Evolutionary conservation across 2,888 invertebrate species (phyloP), one percentile per base, ranked within the genome.

Genomic region (Drosophila meridionalis): DNA sequence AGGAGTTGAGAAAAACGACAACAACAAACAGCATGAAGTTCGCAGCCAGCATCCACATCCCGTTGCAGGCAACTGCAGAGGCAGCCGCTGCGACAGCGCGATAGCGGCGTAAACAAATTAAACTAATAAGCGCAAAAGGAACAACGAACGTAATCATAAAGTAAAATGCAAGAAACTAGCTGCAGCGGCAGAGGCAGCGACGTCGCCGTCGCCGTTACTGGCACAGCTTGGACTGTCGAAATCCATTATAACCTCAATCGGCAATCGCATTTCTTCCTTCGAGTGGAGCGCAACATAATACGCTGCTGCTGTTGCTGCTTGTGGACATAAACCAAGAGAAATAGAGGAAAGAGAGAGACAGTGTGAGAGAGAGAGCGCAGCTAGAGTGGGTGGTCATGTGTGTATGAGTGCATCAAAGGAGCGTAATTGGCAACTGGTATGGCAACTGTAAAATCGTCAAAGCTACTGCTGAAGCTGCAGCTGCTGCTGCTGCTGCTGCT

Each of bases 181-280:
- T 38, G 53, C 75, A 75, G 58, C 48, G 60, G 66, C 76, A 52
- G 52, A 48, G 32, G 65, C 73, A n/a, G 36, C 68, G 70, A 38
- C 57, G 64, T 38, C 70, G 65, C 55, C 40, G 69, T 52, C 64
- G 65, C 65, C 71, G 73, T 61, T 57, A 73, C 69, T 74, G 73
- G 73, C 76, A 62, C 77, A 77, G 69, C 82, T 84, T 89, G 76
- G 90, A 89, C 92, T 90, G 91, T 89, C 91, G 89, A 90, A 91
- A 89, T 86, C 91, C 90, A 92, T 89, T 91, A 91, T 90, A 90
- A 79, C 80, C 87, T 91, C 92, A 92, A 91, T 87, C 88, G 84
- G 87, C 86, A 86, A 86, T 91, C 83, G 89, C 84, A 87, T 83
- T 91, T 89, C 80, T 90, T 88, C 87, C 86, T 89, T 90, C 90